Conservation (phyloP, 2,888 invertebrate species). For the Dicycla oo region DNA sequence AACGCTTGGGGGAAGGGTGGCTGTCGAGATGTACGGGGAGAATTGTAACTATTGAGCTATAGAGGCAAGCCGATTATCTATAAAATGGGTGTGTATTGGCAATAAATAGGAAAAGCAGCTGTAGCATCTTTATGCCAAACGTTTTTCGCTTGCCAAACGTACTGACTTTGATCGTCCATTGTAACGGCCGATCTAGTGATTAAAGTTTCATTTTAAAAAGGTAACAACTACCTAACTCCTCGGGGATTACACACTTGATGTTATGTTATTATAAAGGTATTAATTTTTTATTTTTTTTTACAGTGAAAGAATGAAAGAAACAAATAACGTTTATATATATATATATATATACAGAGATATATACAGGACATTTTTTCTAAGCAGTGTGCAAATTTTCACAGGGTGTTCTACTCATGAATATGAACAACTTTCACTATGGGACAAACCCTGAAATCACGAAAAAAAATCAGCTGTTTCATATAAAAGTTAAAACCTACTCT, state of each 20-base stretch:
- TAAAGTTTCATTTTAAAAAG: not conserved
- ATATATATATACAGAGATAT: too few species aligned
- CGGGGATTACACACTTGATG: not conserved
- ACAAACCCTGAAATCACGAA: too few species aligned
- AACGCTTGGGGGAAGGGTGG: not conserved
- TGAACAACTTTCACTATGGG: too few species aligned
- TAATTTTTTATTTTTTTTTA: not conserved
- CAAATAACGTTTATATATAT: too few species aligned
- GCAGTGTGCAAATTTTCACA: too few species aligned
- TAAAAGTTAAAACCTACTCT: too few species aligned
- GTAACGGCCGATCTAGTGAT: not conserved
- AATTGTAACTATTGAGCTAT: constrained; percentile 27
- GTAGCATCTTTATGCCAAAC: not conserved
- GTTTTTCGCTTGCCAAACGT: not conserved
- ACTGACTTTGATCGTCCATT: not conserved
- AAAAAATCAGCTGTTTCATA: too few species aligned
- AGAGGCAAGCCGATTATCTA: constrained; percentile 23
- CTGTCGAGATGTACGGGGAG: not conserved
- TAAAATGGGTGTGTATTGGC: constrained; percentile 3
- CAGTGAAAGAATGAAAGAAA: too few species aligned
- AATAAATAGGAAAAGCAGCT: not conserved
- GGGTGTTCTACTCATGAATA: too few species aligned
- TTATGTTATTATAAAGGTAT: not conserved
- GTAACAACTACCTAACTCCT: not conserved
- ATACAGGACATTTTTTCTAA: too few species aligned